Evolutionary conservation across 2,797 vertebrate species (phyloP), one percentile per base, ranked within the genome.

Genomic region (Helostoma temminkii): DNA sequence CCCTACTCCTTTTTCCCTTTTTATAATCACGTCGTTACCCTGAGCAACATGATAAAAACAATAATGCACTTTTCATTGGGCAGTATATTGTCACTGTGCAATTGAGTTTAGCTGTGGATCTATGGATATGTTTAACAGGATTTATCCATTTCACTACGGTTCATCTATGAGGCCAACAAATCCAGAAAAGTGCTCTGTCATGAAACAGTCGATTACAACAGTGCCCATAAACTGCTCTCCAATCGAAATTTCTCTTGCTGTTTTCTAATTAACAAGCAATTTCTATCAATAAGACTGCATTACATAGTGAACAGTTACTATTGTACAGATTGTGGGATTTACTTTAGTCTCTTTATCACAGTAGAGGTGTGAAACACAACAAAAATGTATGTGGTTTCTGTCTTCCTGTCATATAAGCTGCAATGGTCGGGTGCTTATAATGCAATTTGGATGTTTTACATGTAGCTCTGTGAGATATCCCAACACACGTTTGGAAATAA

Each of bases 1-100:
- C 67, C 67, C 67, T 71, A 43, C 65, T 45, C 66, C 68, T 45
- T 64, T 80, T 64, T 50, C 48, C 34, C 39, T 76, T 83, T 63
- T 60, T 65, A 8, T n/a, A 48, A 88, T 89, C 83, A 82, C 85
- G 86, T 84, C 76, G 93, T 95, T 95, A 97, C 95, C 96, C 96
- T 97, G 96, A 97, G 96, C 96, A 96, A 96, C 95, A 95, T 95
- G 94, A 94, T 95, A 95, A 95, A 95, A 96, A 96, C 95, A 95
- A 95, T 96, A 96, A 96, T 96, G 95, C 95, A 97, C 96, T 97
- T 96, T 95, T 96, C 94, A 94, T 91, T 94, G 94, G 95, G 95
- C 95, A 95, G 95, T 95, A 92, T 95, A 94, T 93, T 94, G 95
- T 96, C 93, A 92, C 90, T 95, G 95, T 94, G 94, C 93, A 95